These are phyloP conservation scores for Myotis davidii DNA, from an alignment of 2,113 vertebrate genomes.

Conservation along the genomic window DNA sequence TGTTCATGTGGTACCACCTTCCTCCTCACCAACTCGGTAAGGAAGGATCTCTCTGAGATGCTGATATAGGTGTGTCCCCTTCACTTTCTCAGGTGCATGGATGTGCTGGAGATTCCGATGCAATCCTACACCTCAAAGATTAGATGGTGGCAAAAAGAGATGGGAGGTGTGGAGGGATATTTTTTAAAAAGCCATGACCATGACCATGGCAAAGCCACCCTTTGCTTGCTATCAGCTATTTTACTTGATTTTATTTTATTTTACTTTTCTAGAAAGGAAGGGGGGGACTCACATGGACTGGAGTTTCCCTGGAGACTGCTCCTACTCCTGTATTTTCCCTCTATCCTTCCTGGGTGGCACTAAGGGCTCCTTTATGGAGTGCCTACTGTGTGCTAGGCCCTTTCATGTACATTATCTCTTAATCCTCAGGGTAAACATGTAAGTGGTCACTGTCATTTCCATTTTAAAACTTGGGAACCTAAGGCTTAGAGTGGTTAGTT, in stretches of 20 bases:
- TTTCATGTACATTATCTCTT: not conserved
- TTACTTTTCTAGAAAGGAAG: not conserved
- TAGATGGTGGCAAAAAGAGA: not conserved
- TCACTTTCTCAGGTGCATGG: not conserved
- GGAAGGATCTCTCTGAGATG: not conserved
- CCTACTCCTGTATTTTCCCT: not conserved
- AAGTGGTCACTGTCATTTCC: not conserved
- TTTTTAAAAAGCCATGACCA: not conserved
- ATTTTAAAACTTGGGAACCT: not conserved
- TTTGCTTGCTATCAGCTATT: not conserved
- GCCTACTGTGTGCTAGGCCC: not conserved
- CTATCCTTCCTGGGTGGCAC: not conserved
- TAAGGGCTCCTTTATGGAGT: not conserved
- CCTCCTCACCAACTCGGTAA: not conserved
- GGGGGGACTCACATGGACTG: not conserved
- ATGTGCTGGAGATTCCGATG: not conserved
- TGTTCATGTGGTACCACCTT: not conserved
- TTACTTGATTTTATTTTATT: not conserved
- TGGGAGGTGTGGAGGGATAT: not conserved
- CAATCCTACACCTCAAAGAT: not conserved
- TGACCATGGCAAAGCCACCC: not conserved
- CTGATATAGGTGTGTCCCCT: too few relatives aligned
- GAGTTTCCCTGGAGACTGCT: not conserved
- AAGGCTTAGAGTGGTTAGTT: not conserved
- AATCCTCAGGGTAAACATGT: not conserved